Base-by-base conservation (phyloP, 2,113 vertebrate genomes). In the human region DNA sequence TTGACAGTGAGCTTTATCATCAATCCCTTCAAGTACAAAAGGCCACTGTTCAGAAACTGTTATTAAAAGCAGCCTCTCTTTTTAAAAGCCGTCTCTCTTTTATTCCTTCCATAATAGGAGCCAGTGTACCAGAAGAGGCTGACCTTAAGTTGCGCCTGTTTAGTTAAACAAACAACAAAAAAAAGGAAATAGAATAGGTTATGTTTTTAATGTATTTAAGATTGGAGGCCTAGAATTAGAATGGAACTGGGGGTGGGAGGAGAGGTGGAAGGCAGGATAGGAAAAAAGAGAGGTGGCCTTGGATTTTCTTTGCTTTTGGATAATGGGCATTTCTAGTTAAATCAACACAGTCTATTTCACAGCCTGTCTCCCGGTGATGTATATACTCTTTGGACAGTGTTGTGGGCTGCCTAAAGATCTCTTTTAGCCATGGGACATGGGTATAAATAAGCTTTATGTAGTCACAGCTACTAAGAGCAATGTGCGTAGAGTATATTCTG, bases 1-100 rank as follows among this genome's bases (percentile, higher is more conserved):
- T 92, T 98, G 98, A 97, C 98, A 98, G 96, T 30, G 93, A 98
- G 97, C 98, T 98, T 98, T 96, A 59, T 78, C 96, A 97, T 96
- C 98, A 70, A 17, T 95, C 97, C 91, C 66, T 93, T 92, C 75
- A 98, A 98, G 96, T 97, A 98, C 98, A 98, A 98, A 98, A 98
- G 98, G 98, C 96, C 96, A 72, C 32, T 93, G 90, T 97, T 96
- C 0, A 10, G 93, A 96, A 98, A 87, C 87, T 98, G 98, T 98
- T 98, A 96, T 97, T 98, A 98, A 88, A 98, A 98, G 91, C 96
- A 80, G 89, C 81, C 92, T 97, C 96, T 98, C 95, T 96, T 98
- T 97, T 84, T 93, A 96, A 98, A 93, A 98, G 95, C 96, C 81
- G 84, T 96, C 90, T 96, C 45, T 90, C 94, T 93, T 98, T 98